A percentile compares a stretch with the other conserved stretches of the same genome.
phyloP scores from a whole-genome alignment of 2,888 invertebrate species.

The Lathronympha strigana region DNA sequence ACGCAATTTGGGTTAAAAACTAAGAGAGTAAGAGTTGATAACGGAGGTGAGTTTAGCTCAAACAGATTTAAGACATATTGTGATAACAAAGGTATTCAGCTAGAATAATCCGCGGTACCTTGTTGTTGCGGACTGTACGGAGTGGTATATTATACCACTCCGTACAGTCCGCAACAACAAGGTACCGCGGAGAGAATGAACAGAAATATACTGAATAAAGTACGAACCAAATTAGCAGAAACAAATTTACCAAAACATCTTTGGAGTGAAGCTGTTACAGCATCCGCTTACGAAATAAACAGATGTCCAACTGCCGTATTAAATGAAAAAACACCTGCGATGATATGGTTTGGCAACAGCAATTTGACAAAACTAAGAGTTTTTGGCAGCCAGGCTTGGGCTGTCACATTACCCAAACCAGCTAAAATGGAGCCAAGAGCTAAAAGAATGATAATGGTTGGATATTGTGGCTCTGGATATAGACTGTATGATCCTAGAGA shows the following conservation, averaged over 20 bases:
- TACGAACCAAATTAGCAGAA: neutral
- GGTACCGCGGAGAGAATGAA: too few species aligned
- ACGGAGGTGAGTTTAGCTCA: too few species aligned
- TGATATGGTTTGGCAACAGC: neutral
- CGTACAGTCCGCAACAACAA: too few species aligned
- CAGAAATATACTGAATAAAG: neutral
- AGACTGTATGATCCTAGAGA: neutral
- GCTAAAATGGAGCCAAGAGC: neutral
- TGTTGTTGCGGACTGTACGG: too few species aligned
- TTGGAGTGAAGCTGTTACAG: neutral
- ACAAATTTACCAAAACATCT: neutral
- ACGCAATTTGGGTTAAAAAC: neutral
- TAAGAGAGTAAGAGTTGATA: too few species aligned
- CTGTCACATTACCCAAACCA: neutral
- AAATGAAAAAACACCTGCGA: neutral
- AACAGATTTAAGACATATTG: too few species aligned
- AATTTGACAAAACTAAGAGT: neutral
- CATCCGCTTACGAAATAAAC: neutral
- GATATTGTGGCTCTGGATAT: neutral
- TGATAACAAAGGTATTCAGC: too few species aligned
- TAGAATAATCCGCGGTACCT: too few species aligned
- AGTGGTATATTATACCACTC: too few species aligned
- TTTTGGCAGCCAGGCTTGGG: neutral
- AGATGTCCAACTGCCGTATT: neutral
- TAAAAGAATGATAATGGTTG: neutral